Evolutionary conservation across 2,797 vertebrate genomes (phyloP).

Genomic region (Sternotherus odoratus): DNA sequence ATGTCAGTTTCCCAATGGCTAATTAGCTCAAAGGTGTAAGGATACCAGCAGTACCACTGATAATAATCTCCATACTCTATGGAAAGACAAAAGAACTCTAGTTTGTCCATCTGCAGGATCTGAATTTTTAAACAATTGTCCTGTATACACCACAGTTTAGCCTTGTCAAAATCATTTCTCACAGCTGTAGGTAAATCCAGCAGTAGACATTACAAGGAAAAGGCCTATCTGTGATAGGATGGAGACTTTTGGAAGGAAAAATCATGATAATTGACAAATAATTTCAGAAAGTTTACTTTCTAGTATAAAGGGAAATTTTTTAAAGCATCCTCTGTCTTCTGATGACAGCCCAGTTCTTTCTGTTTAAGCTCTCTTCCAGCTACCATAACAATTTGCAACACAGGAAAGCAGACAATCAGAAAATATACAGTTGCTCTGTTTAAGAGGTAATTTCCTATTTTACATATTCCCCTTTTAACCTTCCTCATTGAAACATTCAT

Average conservation of each 20-base stretch:
- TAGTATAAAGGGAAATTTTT: neutral
- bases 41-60: neutral
- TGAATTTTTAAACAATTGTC: neutral
- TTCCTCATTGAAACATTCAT: neutral
- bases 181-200: neutral
- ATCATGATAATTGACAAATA: neutral
- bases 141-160: neutral
- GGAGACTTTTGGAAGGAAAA: neutral
- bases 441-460: neutral
- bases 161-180: neutral
- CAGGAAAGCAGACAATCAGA: accelerated
- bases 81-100: neutral
- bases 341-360: neutral
- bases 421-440: neutral
- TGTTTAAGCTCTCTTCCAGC: neutral
- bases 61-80: neutral
- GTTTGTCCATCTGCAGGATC: neutral
- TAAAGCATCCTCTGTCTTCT: neutral
- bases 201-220: neutral
- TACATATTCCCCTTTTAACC: neutral
- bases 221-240: neutral
- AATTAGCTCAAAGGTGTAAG: accelerated
- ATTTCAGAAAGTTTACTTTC: neutral
- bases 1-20: neutral
- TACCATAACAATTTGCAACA: neutral